Base-by-base conservation (phyloP, 2,888 invertebrate genomes). In the Synanthedon andrenaeformis region DNA sequence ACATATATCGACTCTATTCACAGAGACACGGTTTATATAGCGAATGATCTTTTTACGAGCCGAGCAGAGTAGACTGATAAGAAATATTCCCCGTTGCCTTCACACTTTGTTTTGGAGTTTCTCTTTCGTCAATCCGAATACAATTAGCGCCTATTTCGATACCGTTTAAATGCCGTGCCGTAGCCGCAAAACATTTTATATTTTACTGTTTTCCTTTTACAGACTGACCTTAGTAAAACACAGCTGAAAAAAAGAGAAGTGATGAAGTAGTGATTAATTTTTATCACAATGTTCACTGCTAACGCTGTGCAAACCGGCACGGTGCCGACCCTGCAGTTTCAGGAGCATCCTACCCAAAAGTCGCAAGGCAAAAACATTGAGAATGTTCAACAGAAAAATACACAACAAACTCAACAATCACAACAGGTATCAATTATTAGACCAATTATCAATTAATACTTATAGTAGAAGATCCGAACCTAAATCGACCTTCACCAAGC, bases 281-380 rank as follows among this genome's bases (percentile, higher is more conserved):
- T 54, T 62, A 63, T 58, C 64, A 82, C 76, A 58, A 90, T 91
- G 89, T 91, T 91, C 67, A 89, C 90, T 50, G 89, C 90, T 59
- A 91, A 90, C 70, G 76, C 90, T 49, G 89, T 91, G 60, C 89
- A 89, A 73, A 83, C 89, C 76, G 89, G 89, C 62, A 82, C 89
- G 55, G 90, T 90, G 65, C 89, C 90, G 62, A 88, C 88, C 53
- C 89, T 92, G 59, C 92, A 92, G 72, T 92, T 92, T 72, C 92
- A 92, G 72, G 91, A 92, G 59, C 91, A 92, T 69, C 87, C 89
- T 55, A 79, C 83, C 57, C 90, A 89, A 60, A 90, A 90, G 63
- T 83, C 89, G 5, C 89, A 90, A 70, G 90, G 90, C 53, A 90
- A 90, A 65, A 90, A 85, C 56, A 86, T 90, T 54, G 90, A 90